Base-by-base conservation (phyloP, 92 coral and sea anemone genomes). In the Heteractis magnifica region DNA sequence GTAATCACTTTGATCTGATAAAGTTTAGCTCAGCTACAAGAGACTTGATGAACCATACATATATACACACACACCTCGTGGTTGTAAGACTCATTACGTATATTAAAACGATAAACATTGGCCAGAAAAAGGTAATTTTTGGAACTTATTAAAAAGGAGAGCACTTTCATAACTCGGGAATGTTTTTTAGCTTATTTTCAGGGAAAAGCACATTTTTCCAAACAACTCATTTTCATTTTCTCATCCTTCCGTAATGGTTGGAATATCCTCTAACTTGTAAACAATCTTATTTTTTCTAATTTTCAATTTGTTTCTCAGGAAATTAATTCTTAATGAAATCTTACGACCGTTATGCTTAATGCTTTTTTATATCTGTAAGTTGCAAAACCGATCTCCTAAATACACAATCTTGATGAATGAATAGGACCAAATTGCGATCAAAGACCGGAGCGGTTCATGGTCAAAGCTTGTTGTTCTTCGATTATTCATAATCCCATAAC, bases 331-430 rank as follows among this genome's bases (percentile, higher is more conserved):
- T 68, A 68, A 68, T n/a, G 73, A 68, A 26, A 68, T 68, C 49
- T 41, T 10, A 26, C 73, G 26, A 68, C 73, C 73, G 73, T 23
- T 68, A 68, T 68, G 73, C 26, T 68, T 20, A 3, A 68, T 68
- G 23, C 10, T 68, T 1, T 50, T 68, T 18, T 62, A 21, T 68
- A 41, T 15, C 49, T 68, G 48, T 26, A 68, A 23, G 50, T 68
- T 10, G 26, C 73, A 68, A 68, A 68, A 34, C 44, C 73, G 73
- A 68, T 68, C 23, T 26, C 73, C 73, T 68, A 68, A 68, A 26
- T 68, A 68, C 73, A 68, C 49, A 68, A n/a, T 26, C 20, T 48
- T 68, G 73, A 68, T 68, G 73, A 68, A 68, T 68, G 73, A 68
- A 68, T 68, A 68, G 73, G 1, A 68, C 73, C 6, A 68, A 68